Base-by-base conservation (phyloP, 2,888 invertebrate species). In the Parnassius mnemosyne region DNA sequence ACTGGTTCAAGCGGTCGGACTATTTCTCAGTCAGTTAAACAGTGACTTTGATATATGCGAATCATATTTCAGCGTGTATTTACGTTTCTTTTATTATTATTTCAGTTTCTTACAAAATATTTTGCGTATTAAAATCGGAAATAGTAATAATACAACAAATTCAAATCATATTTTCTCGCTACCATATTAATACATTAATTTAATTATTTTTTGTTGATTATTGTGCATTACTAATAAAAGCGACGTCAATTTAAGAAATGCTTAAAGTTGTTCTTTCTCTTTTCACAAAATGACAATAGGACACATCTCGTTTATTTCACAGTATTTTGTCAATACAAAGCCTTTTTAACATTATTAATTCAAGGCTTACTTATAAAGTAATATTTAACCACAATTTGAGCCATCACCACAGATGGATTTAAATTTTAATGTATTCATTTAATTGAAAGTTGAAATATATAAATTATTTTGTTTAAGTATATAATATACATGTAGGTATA, bases 1-100 rank as follows among this genome's bases (percentile, higher is more conserved):
- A 70, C 70, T 72, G 70, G 72, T 71, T 66, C 59, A 13, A 63
- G 47, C 41, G 10, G n/a, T 51, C 41, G 11, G 25, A 41, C 16
- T 44, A 53, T 50, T 47, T 53, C 13, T 57, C 53, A 53, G 47
- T 25, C 44, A 16, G 12, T 46, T 52, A 44, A 10, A 16, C 49
- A 49, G 16, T 10, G 46, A 55, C 34, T 52, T 42, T 44, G 43
- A 54, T 44, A 20, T 43, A 43, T 11, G 7, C 16, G 34, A 20
- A 12, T 5, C 2, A 54, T 57, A 11, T 5, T 9, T 44, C 43
- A 20, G 44, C 10, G 11, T 25, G 34, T 20, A 10, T 42, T 49
- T 49, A 13, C 13, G 16, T 49, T 49, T 49, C 13, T 13, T 47
- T 49, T 13, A 34, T 34, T 34, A 7, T 7, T 34, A 34, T 34